Conservation (phyloP, 2,888 invertebrate species). For the Ellobium chinense region DNA sequence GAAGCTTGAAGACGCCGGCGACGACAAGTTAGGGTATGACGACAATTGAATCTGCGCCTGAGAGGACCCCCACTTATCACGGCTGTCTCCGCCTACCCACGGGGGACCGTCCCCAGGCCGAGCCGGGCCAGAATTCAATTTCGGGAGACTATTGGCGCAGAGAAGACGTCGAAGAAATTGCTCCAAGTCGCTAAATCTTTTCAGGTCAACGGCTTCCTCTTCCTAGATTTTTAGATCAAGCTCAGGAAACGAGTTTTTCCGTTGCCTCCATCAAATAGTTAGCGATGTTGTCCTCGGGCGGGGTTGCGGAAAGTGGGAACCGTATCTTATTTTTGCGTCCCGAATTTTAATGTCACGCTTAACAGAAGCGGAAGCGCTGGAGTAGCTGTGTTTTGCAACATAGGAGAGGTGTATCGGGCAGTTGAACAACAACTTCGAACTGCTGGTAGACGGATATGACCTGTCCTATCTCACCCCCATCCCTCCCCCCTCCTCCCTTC, state of each 20-base stretch:
- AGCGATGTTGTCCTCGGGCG: neutral
- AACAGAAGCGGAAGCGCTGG: no score
- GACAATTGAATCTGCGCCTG: neutral
- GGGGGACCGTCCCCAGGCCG: neutral
- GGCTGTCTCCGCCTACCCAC: neutral
- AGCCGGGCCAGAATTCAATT: conserved; percentile 19
- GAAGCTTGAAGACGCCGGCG: neutral
- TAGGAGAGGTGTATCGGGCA: no score
- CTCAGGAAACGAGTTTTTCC: neutral
- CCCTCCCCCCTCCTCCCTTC: no score
- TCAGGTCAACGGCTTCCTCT: neutral
- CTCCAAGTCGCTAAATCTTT: conserved; percentile 15
- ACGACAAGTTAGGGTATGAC: neutral
- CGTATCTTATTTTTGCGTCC: no score
- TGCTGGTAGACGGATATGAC: no score
- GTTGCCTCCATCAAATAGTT: conserved; percentile 7
- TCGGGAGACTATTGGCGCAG: neutral
- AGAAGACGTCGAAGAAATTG: neutral
- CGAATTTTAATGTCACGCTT: no score
- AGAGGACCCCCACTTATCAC: neutral
- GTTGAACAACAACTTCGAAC: no score
- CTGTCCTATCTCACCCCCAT: no score
- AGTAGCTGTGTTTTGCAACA: no score
- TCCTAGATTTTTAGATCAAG: neutral
- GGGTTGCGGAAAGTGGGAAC: no score